A percentile compares a stretch with the other conserved stretches of the same genome.
phyloP scores from a whole-genome alignment of 2,888 invertebrate genomes.

The Belgica antarctica region DNA sequence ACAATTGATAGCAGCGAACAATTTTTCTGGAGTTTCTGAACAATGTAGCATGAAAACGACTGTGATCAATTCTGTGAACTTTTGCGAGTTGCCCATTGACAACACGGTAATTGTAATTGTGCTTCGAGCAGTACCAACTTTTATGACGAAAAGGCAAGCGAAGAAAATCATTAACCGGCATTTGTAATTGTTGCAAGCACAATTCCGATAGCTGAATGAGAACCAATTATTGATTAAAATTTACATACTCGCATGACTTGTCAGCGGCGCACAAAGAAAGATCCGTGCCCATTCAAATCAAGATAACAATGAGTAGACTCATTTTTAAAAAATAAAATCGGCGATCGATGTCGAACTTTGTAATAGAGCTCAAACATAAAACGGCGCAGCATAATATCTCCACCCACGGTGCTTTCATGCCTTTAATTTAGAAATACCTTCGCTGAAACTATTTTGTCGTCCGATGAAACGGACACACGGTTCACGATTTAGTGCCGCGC shows the following conservation, averaged over 20 bases:
- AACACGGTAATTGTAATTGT: too few species aligned
- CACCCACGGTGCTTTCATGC: constrained; percentile 26
- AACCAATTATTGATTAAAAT: constrained; percentile 6
- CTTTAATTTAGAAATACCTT: constrained; percentile 33
- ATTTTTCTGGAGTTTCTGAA: too few species aligned
- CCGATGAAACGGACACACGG: constrained; percentile 27
- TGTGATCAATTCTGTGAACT: too few species aligned
- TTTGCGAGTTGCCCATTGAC: too few species aligned
- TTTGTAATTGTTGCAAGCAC: constrained; percentile 15
- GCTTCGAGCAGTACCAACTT: too few species aligned
- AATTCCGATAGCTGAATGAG: neutral
- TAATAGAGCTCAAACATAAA: neutral
- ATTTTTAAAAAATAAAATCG: neutral
- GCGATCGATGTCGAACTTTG: constrained; percentile 21
- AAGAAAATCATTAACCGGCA: constrained; percentile 47
- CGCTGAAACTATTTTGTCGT: constrained; percentile 8
- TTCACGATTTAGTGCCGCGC: constrained; percentile 29
- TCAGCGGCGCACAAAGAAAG: neutral
- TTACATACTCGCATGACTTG: neutral
- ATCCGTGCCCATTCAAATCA: neutral
- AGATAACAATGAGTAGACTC: constrained; percentile 17
- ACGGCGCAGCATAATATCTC: neutral
- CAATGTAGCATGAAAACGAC: too few species aligned
- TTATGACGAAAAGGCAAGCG: constrained; percentile 47
- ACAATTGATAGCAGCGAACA: constrained; percentile 18